These are phyloP conservation scores for Drosophila nr. perissopoda DNA, from an alignment of 2,888 invertebrate species.

Conservation along the genomic window DNA sequence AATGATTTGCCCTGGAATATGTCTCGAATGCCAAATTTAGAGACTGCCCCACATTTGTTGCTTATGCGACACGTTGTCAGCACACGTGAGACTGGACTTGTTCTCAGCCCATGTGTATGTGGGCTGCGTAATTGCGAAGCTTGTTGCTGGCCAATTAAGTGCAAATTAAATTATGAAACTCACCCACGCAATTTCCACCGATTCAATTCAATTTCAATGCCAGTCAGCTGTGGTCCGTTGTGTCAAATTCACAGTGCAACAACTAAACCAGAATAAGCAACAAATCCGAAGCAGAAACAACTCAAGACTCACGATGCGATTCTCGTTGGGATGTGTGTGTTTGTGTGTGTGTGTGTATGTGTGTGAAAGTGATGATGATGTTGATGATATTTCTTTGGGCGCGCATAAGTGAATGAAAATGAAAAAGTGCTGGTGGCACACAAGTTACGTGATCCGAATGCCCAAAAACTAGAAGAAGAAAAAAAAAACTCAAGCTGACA, in stretches of 20 bases:
- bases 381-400: conserved; percentile 7
- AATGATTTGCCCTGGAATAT: neutral
- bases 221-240: conserved; percentile 46
- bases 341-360: neutral
- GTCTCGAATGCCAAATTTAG: neutral
- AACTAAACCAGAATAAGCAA: conserved; percentile 35
- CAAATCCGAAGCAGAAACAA: conserved; percentile 3
- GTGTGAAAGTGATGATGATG: conserved; percentile 8
- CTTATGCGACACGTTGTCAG: conserved; percentile 13
- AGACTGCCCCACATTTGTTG: neutral
- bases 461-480: neutral
- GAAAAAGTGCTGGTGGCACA: conserved; percentile 73
- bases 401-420: conserved; percentile 78
- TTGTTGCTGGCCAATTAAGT: conserved; percentile 68
- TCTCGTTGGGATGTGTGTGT: neutral
- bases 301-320: conserved; percentile 6
- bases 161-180: conserved; percentile 69
- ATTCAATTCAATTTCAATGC: conserved; percentile 58
- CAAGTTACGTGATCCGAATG: conserved; percentile 72
- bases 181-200: conserved; percentile 40
- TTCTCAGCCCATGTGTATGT: conserved; percentile 24
- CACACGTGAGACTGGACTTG: neutral
- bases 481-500: conserved; percentile 25
- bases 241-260: conserved; percentile 5
- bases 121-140: conserved; percentile 51